Evolutionary conservation across 92 coral and sea anemone species (phyloP).

Genomic region (Heliopora coerulea): DNA sequence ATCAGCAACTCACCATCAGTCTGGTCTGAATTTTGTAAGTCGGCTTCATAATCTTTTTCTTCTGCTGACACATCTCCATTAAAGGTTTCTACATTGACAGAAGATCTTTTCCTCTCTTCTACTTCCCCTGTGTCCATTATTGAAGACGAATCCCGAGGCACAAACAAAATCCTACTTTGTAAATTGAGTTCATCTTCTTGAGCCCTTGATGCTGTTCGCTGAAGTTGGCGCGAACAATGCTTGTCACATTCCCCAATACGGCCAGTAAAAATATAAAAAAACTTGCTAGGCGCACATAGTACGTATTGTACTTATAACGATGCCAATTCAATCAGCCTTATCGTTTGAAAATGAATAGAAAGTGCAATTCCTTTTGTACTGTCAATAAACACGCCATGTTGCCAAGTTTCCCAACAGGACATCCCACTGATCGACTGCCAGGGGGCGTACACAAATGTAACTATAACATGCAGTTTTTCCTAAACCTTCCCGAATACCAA

Average conservation of each 20-base stretch:
- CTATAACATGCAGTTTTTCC: too few relatives aligned
- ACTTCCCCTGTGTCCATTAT: not conserved
- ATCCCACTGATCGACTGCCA: not conserved
- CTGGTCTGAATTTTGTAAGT: not conserved
- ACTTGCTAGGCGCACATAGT: too few relatives aligned
- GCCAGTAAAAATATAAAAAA: too few relatives aligned
- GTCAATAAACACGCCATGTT: slow-evolving; percentile 28
- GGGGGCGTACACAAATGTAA: too few relatives aligned
- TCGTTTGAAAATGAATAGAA: not conserved
- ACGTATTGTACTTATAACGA: not conserved
- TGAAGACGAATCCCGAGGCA: not conserved
- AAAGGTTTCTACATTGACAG: not conserved
- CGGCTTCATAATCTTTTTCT: slow-evolving; percentile 8
- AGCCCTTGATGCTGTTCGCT: too few relatives aligned
- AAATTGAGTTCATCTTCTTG: too few relatives aligned
- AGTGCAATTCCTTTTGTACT: not conserved
- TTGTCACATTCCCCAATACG: not conserved
- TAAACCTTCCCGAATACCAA: too few relatives aligned
- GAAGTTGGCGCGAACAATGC: not conserved
- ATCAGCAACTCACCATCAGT: not conserved
- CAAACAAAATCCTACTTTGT: not conserved
- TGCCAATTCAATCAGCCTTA: not conserved
- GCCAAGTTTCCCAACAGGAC: slow-evolving; percentile 13
- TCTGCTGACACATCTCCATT: slow-evolving; percentile 1
- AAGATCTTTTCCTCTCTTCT: not conserved